These are phyloP conservation scores for Chironomus tentans DNA, from an alignment of 2,888 invertebrate genomes.

Conservation along the genomic window DNA sequence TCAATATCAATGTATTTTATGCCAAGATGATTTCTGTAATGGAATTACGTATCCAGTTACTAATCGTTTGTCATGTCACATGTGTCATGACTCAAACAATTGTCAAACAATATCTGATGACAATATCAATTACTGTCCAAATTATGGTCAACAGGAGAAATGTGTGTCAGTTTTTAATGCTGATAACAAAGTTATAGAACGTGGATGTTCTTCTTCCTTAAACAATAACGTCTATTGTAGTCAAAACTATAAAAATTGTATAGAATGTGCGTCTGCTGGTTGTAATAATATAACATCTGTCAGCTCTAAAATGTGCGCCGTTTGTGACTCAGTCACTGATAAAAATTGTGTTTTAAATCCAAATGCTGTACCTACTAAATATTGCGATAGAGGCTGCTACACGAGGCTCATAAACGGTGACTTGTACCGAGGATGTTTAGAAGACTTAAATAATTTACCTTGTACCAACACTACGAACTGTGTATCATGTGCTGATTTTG, in stretches of 20 bases:
- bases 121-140: background rate
- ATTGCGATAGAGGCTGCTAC: background rate
- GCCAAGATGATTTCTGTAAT: constrained; percentile 18
- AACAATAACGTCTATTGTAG: background rate
- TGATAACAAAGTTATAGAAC: constrained; percentile 14
- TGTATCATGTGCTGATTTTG: background rate
- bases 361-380: background rate
- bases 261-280: background rate
- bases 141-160: background rate
- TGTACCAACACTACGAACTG: background rate
- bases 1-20: background rate
- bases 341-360: constrained; percentile 7
- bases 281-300: background rate
- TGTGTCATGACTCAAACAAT: background rate
- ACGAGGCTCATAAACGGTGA: background rate
- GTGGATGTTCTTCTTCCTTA: constrained; percentile 6
- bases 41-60: background rate
- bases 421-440: background rate
- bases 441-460: background rate
- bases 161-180: constrained; percentile 10
- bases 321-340: background rate
- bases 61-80: constrained; percentile 10
- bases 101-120: background rate
- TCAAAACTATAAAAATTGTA: constrained; percentile 1
- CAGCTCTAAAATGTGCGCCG: background rate